These are phyloP conservation scores for Chironomus striatipennis DNA, from an alignment of 1,140 invertebrate species.

Conservation along the genomic window DNA sequence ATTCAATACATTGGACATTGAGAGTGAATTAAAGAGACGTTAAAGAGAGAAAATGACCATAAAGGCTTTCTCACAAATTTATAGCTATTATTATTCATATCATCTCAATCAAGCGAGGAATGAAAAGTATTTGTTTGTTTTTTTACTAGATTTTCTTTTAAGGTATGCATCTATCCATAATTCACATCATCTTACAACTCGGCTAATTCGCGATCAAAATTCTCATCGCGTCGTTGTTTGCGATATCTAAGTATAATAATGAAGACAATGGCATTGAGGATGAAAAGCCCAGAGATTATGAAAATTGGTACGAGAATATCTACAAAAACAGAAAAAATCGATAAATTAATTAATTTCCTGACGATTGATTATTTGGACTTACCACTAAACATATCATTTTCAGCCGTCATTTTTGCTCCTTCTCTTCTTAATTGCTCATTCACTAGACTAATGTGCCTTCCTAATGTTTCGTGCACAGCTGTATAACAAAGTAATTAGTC, in stretches of 20 bases:
- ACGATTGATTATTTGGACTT: neutral
- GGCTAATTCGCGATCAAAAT: neutral
- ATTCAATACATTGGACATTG: neutral
- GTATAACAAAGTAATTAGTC: neutral
- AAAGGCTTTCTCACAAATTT: no score
- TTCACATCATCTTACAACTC: neutral
- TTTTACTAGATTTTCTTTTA: neutral
- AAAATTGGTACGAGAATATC: conserved; percentile 16
- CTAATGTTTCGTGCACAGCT: neutral
- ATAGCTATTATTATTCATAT: no score
- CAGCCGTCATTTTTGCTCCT: neutral
- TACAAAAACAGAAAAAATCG: neutral
- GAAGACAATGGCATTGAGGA: conserved; percentile 10
- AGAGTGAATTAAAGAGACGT: neutral
- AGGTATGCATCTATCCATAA: neutral
- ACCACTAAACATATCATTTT: conserved; percentile 1
- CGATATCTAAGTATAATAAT: neutral
- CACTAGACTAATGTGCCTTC: neutral
- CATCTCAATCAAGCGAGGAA: no score
- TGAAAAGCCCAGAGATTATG: conserved; percentile 7
- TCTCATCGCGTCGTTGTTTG: neutral
- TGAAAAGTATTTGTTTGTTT: no score
- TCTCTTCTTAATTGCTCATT: conserved; percentile 10
- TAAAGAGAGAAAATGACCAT: neutral
- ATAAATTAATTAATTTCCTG: neutral